Conservation (phyloP, 1,140 invertebrate genomes). For the Coptotermes formosanus region DNA sequence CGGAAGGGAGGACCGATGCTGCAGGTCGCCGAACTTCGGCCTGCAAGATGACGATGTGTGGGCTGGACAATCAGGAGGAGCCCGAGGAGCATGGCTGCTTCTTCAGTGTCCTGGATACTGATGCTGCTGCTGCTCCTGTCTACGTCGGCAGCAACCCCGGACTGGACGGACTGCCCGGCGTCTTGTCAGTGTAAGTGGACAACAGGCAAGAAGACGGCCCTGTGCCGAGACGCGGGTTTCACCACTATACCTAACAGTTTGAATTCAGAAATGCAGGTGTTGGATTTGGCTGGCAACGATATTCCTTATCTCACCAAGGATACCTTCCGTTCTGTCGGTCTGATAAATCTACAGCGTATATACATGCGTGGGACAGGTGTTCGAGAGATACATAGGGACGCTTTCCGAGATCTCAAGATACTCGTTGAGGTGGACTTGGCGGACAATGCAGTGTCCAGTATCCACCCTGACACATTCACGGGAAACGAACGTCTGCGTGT, state of each 20-base stretch:
- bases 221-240: slow-evolving; percentile 73
- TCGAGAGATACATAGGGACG: slow-evolving; percentile 71
- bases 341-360: slow-evolving; percentile 81
- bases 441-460: slow-evolving; percentile 64
- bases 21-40: no score
- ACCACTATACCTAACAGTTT: slow-evolving; percentile 70
- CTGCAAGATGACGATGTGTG: not conserved
- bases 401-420: slow-evolving; percentile 82
- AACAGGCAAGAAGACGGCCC: slow-evolving; percentile 81
- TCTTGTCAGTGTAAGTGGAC: slow-evolving; percentile 87
- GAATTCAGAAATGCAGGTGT: slow-evolving; percentile 80
- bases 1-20: not conserved
- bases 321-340: slow-evolving; percentile 72
- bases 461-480: slow-evolving; percentile 70
- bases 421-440: slow-evolving; percentile 83
- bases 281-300: slow-evolving; percentile 78
- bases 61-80: not conserved
- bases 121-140: slow-evolving; percentile 45
- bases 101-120: not conserved
- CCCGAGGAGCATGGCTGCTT: slow-evolving; percentile 23
- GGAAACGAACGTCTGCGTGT: slow-evolving; percentile 71
- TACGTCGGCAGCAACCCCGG: slow-evolving; percentile 52
- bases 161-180: slow-evolving; percentile 79
- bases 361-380: slow-evolving; percentile 73
- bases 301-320: slow-evolving; percentile 74